Conservation (phyloP, 2,113 vertebrate genomes). For the Henicopernis longicauda region DNA sequence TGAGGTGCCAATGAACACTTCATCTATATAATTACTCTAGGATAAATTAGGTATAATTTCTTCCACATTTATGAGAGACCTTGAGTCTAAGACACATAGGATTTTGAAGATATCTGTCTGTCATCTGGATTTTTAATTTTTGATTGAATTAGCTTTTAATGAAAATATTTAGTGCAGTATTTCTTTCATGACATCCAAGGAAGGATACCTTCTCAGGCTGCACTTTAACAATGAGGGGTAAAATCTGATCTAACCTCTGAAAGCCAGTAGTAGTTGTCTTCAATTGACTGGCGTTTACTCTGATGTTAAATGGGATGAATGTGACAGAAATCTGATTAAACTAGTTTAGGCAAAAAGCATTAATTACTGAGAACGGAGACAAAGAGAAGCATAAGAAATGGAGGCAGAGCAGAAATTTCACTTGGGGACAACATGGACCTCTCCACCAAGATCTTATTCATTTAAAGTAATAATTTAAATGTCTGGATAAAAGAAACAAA, state of each 20-base stretch:
- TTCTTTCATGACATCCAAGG: background rate
- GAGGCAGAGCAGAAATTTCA: background rate
- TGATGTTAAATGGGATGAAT: background rate
- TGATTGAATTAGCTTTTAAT: background rate
- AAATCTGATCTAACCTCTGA: background rate
- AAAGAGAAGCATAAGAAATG: background rate
- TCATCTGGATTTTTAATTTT: background rate
- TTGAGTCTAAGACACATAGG: background rate
- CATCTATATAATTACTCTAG: background rate
- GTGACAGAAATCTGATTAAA: background rate
- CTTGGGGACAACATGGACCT: background rate
- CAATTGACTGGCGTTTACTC: background rate
- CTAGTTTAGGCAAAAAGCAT: slow-evolving; percentile 25
- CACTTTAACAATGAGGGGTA: background rate
- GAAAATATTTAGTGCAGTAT: background rate
- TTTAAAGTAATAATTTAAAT: background rate
- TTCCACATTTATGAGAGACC: background rate
- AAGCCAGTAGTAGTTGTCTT: background rate
- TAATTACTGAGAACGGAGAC: slow-evolving; percentile 22
- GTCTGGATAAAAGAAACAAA: slow-evolving; percentile 24
- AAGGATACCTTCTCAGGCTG: background rate
- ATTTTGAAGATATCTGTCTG: background rate
- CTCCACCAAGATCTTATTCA: slow-evolving; percentile 47
- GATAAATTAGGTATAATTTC: background rate
- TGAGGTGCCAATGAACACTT: background rate